phyloP scores from a whole-genome alignment of 2,888 invertebrate species.

The Heteromyza rotundicornis region DNA sequence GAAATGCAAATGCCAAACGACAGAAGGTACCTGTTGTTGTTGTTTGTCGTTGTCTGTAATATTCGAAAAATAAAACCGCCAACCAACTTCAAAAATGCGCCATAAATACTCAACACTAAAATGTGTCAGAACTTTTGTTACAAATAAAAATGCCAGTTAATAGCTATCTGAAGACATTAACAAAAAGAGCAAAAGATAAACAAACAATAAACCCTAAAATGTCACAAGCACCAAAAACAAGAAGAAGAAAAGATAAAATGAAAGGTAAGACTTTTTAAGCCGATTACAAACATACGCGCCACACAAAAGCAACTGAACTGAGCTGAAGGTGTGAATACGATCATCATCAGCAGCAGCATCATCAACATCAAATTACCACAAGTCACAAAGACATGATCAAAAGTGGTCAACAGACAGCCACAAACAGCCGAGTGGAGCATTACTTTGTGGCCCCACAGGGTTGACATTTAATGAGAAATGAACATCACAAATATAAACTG shows the following conservation, averaged over 20 bases:
- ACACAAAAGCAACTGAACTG: constrained; percentile 8
- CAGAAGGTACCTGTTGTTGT: background rate
- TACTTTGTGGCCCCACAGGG: constrained; percentile 11
- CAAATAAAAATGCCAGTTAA: constrained; percentile 45
- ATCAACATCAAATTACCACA: constrained; percentile 57
- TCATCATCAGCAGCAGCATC: constrained; percentile 25
- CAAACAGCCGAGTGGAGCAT: background rate
- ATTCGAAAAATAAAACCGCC: constrained; percentile 15
- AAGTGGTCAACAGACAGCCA: constrained; percentile 23
- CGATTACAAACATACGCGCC: constrained; percentile 4
- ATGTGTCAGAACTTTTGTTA: constrained; percentile 25
- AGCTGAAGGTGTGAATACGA: background rate
- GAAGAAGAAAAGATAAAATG: constrained; percentile 7
- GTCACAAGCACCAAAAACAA: constrained; percentile 20
- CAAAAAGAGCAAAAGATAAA: constrained; percentile 36
- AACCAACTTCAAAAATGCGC: constrained; percentile 16
- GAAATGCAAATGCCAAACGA: background rate
- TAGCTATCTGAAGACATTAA: constrained; percentile 32
- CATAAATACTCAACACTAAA: constrained; percentile 52
- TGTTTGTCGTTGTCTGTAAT: constrained; percentile 15
- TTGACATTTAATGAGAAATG: constrained; percentile 13
- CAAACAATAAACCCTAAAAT: constrained; percentile 24
- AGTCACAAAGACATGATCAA: constrained; percentile 49
- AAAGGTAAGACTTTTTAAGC: too few species aligned
- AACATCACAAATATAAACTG: constrained; percentile 27